phyloP scores from a whole-genome alignment of 1,140 invertebrate genomes.

The Nebria ingens region DNA sequence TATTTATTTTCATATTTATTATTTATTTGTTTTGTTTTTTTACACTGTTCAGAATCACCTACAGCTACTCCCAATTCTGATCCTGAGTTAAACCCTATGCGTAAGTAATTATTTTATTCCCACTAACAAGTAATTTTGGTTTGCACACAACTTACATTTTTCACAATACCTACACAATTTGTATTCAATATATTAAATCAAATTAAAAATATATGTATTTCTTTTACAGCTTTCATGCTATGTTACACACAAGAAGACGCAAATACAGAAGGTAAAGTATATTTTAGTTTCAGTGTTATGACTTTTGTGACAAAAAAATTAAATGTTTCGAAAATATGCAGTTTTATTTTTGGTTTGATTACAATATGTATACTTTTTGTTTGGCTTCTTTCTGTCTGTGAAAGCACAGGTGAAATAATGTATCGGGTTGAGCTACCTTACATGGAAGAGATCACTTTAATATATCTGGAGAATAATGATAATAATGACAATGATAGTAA shows the following conservation, averaged over 20 bases:
- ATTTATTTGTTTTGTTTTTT: slow-evolving; percentile 22
- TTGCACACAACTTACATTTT: slow-evolving; percentile 2
- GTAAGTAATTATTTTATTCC: slow-evolving; percentile 19
- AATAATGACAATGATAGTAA: slow-evolving; percentile 50
- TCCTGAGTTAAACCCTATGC: slow-evolving; percentile 26
- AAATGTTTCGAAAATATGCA: too few relatives aligned
- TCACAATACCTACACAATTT: too few relatives aligned
- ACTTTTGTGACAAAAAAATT: neutral
- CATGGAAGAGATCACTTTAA: slow-evolving; percentile 81
- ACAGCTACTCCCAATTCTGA: slow-evolving; percentile 27
- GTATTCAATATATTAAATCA: too few relatives aligned
- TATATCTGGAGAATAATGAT: slow-evolving; percentile 73
- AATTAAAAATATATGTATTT: too few relatives aligned
- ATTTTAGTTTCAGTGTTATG: slow-evolving; percentile 11
- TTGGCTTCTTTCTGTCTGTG: slow-evolving; percentile 44
- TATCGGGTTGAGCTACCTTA: slow-evolving; percentile 79
- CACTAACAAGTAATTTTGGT: slow-evolving; percentile 11
- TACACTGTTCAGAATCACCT: slow-evolving; percentile 29
- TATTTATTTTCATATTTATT: slow-evolving; percentile 14
- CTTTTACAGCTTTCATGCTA: slow-evolving; percentile 81
- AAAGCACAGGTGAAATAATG: slow-evolving; percentile 75
- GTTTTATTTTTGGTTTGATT: neutral
- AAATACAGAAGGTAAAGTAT: slow-evolving; percentile 71
- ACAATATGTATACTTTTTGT: slow-evolving; percentile 21
- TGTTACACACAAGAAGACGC: slow-evolving; percentile 84